Percentiles rank a stretch among this genome's conserved stretches.
phyloP scores from a whole-genome alignment of 2,888 invertebrate genomes.

The Platycnemis pennipes region DNA sequence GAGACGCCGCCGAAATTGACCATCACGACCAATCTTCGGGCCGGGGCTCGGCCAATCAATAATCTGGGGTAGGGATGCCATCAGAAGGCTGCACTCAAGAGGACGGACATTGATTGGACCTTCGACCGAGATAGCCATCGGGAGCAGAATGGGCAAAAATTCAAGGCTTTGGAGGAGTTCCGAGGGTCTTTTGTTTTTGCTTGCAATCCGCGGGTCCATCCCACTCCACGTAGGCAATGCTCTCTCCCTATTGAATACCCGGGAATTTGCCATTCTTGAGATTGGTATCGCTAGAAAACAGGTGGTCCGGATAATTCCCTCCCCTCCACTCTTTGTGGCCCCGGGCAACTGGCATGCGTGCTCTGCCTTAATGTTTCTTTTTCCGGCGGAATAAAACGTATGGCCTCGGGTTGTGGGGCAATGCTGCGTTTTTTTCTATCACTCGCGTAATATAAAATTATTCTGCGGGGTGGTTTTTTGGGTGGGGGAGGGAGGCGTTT shows the following conservation, averaged over 20 bases:
- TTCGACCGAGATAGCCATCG: constrained; percentile 30
- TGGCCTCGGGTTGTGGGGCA: constrained; percentile 27
- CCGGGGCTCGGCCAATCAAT: not conserved
- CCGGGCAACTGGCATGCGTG: not conserved
- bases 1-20: constrained; percentile 12
- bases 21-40: constrained; percentile 43
- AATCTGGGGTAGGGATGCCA: not conserved
- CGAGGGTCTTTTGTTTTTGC: constrained; percentile 34
- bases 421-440: not conserved
- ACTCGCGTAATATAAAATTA: not conserved
- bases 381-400: not conserved
- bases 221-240: not conserved
- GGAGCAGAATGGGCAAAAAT: constrained; percentile 32
- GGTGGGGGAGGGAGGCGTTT: not conserved
- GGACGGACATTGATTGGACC: constrained; percentile 23
- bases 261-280: constrained; percentile 44
- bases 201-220: not conserved
- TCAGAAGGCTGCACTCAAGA: not conserved
- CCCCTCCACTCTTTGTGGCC: not conserved
- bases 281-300: constrained; percentile 60
- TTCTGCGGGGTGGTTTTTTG: not conserved
- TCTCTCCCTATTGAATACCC: constrained; percentile 46
- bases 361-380: not conserved
- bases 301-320: constrained; percentile 59
- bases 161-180: constrained; percentile 23